phyloP scores from a whole-genome alignment of 2,888 invertebrate species.

The Pinctada fucata region DNA sequence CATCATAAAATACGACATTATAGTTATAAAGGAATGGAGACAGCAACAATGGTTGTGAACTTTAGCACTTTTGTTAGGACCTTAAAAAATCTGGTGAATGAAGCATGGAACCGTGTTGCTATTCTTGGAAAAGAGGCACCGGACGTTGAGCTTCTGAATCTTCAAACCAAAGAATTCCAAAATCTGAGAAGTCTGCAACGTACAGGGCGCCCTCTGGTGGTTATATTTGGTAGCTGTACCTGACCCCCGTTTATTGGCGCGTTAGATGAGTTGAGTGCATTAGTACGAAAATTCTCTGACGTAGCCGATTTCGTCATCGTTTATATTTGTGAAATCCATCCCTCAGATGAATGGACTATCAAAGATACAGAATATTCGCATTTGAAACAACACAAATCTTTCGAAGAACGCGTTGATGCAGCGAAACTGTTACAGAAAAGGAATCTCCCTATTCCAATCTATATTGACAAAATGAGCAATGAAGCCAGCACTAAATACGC shows the following conservation, averaged over 20 bases:
- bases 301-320: conserved; percentile 48
- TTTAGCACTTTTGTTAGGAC: not conserved
- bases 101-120: not conserved
- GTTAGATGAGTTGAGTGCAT: conserved; percentile 29
- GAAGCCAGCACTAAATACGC: conserved; percentile 34
- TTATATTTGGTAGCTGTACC: not conserved
- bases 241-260: not conserved
- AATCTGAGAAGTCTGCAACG: not conserved
- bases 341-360: conserved; percentile 28
- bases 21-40: not conserved
- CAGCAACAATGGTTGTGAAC: not conserved
- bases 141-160: not conserved
- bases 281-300: conserved; percentile 39
- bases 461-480: conserved; percentile 46
- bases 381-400: conserved; percentile 37
- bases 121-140: not conserved
- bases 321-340: conserved; percentile 41
- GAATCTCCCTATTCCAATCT: conserved; percentile 35
- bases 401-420: conserved; percentile 45
- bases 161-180: not conserved
- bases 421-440: conserved; percentile 36
- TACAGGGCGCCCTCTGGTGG: not conserved
- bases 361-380: conserved; percentile 12
- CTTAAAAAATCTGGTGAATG: not conserved
- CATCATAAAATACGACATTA: too few species aligned